Evolutionary conservation across 2,888 invertebrate genomes (phyloP), one percentile per base, ranked within the genome.

Genomic region (Cremastobaeus sp.): DNA sequence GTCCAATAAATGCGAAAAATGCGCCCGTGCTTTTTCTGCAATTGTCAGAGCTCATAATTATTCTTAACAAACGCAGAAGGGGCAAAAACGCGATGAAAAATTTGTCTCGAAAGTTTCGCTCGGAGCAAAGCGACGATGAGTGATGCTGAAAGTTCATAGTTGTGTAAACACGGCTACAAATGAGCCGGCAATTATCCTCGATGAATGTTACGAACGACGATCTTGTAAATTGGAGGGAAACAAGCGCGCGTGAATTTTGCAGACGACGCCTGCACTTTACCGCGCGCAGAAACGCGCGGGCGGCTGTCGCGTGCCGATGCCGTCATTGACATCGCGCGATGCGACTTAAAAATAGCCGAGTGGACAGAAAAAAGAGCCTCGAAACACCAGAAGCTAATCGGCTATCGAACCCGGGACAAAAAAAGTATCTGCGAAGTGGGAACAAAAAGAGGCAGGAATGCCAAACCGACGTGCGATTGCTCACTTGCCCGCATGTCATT

Each of bases 231-330:
- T 28, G 21, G 57, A 43, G 12, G 14, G 32, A 48, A 25, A 32
- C 43, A 64, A 69, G 30, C 47, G 43, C 18, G 21, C n/a, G 28
- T 20, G 43, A 12, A 54, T 65, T 62, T 37, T 28, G 57, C 74
- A 66, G 54, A 47, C 70, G 57, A 52, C 50, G 48, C 50, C 66
- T 66, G 74, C 57, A 71, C 62, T 75, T 75, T 71, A 68, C 64
- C 41, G 62, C 47, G 57, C 55, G 76, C 62, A 69, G 66, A 69
- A 73, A 65, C 39, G 71, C 57, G 72, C 54, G 55, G 62, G 71
- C 71, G 71, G 60, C 62, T 74, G 74, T 76, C 77, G 72, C 74
- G 76, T 77, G 77, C 75, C 71, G 57, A 60, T 64, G 43, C 60
- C 65, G 73, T 76, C 76, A 76, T 72, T 71, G 69, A 74, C 65